Conservation (phyloP, 2,113 vertebrate genomes). For the Symphodus melops region DNA sequence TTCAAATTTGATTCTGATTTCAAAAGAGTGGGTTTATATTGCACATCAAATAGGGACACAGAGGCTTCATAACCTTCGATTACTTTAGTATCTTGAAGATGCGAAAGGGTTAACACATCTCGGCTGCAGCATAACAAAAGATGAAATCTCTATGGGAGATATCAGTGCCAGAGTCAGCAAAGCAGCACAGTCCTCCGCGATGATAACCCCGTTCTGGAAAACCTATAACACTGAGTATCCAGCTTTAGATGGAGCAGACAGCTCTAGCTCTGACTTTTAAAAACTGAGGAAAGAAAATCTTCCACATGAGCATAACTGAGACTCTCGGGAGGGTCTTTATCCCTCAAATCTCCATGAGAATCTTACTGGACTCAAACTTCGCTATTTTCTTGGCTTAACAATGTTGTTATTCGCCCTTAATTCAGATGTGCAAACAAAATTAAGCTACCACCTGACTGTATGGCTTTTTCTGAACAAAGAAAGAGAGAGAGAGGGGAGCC, state of each 20-base stretch:
- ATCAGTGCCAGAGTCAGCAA: conserved; percentile 79
- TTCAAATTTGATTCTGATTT: conserved; percentile 6
- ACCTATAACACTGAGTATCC: conserved; percentile 69
- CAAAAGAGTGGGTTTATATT: neutral
- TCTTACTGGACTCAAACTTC: conserved; percentile 39
- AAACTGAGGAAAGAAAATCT: conserved; percentile 58
- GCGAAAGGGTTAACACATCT: conserved; percentile 70
- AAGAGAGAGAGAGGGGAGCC: conserved; percentile 18
- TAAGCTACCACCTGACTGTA: conserved; percentile 53
- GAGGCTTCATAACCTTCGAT: conserved; percentile 11
- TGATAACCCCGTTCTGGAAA: conserved; percentile 78
- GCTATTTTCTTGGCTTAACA: conserved; percentile 52
- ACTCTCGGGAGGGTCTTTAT: conserved; percentile 66
- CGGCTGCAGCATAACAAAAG: conserved; percentile 75
- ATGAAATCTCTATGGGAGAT: conserved; percentile 77
- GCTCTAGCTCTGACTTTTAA: conserved; percentile 60
- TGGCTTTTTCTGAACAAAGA: conserved; percentile 38
- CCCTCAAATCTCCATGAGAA: conserved; percentile 45
- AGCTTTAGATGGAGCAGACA: conserved; percentile 62
- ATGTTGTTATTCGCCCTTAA: conserved; percentile 52
- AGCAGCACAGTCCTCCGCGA: conserved; percentile 69
- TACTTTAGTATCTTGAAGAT: conserved; percentile 35
- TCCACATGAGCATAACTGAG: conserved; percentile 60
- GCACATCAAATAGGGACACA: neutral
- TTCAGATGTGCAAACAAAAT: conserved; percentile 56